A percentile compares a stretch with the other conserved stretches of the same genome.
Evolutionary conservation across 2,113 vertebrate genomes (phyloP).

Genomic region (Passer domesticus): DNA sequence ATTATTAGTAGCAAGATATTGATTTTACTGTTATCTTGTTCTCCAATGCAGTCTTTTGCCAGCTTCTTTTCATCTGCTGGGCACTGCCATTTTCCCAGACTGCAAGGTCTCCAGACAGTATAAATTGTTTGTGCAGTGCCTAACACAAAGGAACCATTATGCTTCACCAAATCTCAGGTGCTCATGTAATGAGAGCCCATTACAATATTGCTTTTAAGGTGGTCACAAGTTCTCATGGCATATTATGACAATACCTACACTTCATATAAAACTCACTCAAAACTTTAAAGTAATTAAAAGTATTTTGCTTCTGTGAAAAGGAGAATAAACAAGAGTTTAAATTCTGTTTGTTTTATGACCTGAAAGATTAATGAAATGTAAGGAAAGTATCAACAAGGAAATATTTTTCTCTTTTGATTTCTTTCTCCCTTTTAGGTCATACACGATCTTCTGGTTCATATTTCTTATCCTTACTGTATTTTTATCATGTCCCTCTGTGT

Average conservation of each 20-base stretch:
- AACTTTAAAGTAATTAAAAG: background rate
- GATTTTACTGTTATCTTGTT: constrained; percentile 38
- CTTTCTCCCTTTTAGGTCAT: background rate
- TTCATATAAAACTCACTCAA: background rate
- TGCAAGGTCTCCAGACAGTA: background rate
- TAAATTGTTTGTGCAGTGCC: background rate
- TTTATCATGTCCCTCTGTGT: background rate
- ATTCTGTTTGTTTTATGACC: background rate
- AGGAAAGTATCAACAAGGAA: background rate
- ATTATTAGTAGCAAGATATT: background rate
- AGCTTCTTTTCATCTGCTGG: background rate
- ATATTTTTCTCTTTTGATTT: background rate
- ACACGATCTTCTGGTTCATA: background rate
- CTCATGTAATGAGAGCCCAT: background rate
- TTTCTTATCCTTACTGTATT: background rate
- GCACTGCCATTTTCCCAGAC: background rate
- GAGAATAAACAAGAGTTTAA: background rate
- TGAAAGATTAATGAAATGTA: background rate
- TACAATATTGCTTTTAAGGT: background rate
- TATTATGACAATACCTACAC: background rate
- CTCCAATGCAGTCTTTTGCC: background rate
- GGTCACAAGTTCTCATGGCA: background rate
- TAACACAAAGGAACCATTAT: constrained; percentile 37
- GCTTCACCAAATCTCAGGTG: background rate
- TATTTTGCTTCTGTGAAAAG: background rate